phyloP scores from a whole-genome alignment of 2,113 vertebrate species.

The Irena cyanogastra region DNA sequence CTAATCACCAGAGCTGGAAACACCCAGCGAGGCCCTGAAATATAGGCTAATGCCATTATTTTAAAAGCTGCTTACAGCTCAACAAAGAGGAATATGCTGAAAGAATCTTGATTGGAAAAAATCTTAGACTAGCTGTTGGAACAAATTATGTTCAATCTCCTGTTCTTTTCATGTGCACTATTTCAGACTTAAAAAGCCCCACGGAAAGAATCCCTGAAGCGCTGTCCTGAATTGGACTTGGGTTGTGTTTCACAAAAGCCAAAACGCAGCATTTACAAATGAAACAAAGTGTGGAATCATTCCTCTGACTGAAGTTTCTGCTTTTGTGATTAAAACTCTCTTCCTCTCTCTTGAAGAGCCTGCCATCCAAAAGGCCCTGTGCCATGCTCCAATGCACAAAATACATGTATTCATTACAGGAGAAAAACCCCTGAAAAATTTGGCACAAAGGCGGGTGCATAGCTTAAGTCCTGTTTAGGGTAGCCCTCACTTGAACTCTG shows the following conservation, averaged over 20 bases:
- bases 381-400: slow-evolving; percentile 70
- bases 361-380: slow-evolving; percentile 49
- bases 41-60: slow-evolving; percentile 61
- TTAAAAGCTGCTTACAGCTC: slow-evolving; percentile 65
- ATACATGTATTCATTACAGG: slow-evolving; percentile 69
- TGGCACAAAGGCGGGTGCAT: slow-evolving; percentile 56
- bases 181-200: slow-evolving; percentile 36
- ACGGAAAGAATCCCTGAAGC: slow-evolving; percentile 34
- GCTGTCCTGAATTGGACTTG: slow-evolving; percentile 47
- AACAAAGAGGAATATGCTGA: slow-evolving; percentile 62
- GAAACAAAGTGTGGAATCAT: slow-evolving; percentile 62
- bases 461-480: slow-evolving; percentile 26
- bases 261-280: slow-evolving; percentile 54
- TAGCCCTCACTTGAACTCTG: slow-evolving; percentile 48
- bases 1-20: slow-evolving; percentile 41
- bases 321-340: slow-evolving; percentile 71
- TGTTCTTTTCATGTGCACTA: slow-evolving; percentile 40
- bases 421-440: slow-evolving; percentile 48
- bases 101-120: slow-evolving; percentile 58
- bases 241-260: slow-evolving; percentile 57
- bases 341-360: slow-evolving; percentile 62
- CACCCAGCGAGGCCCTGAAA: slow-evolving; percentile 31
- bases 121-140: slow-evolving; percentile 37
- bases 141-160: slow-evolving; percentile 51
- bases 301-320: slow-evolving; percentile 53